A percentile compares a stretch with the other conserved stretches of the same genome.
These are phyloP conservation scores for Pluvianellus socialis DNA, from an alignment of 2,113 vertebrate species.

Conservation along the genomic window DNA sequence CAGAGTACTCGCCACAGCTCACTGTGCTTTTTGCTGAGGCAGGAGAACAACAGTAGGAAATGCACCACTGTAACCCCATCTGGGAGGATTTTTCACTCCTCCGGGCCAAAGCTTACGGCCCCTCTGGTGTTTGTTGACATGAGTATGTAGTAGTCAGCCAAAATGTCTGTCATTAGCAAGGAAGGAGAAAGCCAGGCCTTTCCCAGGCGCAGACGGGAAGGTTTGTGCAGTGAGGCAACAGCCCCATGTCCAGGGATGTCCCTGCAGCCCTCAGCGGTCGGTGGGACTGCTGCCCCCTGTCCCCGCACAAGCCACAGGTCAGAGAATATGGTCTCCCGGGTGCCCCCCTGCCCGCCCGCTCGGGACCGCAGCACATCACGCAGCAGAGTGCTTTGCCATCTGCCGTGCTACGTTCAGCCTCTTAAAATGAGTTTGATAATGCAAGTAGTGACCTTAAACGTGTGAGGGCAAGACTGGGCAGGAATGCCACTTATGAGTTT, in stretches of 20 bases:
- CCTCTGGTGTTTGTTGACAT: background rate
- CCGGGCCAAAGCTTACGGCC: accelerated
- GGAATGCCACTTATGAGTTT: background rate
- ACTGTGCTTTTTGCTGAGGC: background rate
- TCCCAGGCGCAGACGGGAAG: accelerated
- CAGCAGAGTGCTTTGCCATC: background rate
- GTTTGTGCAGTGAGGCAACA: background rate
- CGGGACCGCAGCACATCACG: accelerated
- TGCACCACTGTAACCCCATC: background rate
- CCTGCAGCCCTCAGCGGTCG: background rate
- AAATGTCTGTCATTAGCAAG: background rate
- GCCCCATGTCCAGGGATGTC: background rate
- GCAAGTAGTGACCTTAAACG: background rate
- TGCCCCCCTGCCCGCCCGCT: accelerated
- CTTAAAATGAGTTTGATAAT: background rate
- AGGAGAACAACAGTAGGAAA: background rate
- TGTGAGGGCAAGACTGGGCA: background rate
- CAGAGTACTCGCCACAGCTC: background rate
- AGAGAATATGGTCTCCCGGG: background rate
- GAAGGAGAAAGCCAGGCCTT: background rate
- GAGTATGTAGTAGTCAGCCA: background rate
- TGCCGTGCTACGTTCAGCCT: background rate
- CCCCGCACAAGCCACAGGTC: background rate
- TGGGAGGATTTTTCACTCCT: background rate
- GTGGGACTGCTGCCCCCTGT: background rate